Conservation (phyloP, 30 jellyfish, hydroid and myxozoan species). For the Catostylus mosaicus region DNA sequence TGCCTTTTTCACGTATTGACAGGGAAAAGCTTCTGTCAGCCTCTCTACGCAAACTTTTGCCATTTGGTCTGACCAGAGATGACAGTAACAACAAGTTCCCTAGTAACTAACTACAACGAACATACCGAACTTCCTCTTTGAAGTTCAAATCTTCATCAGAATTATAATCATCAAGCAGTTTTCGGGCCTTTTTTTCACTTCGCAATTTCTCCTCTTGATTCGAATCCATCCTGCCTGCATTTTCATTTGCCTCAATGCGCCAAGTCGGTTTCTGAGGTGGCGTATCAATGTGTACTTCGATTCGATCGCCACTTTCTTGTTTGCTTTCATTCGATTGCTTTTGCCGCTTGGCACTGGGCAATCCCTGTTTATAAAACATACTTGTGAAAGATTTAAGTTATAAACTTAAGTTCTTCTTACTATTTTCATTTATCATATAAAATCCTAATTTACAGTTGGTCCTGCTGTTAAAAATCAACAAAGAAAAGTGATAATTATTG, state of each 20-base stretch:
- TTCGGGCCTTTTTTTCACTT: neutral
- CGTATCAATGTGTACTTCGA: neutral
- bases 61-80: too few relatives aligned
- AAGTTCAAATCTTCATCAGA: neutral
- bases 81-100: too few relatives aligned
- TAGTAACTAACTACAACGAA: neutral
- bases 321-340: neutral
- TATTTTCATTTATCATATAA: too few relatives aligned
- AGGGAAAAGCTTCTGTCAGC: neutral
- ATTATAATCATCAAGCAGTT: neutral
- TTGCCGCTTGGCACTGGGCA: constrained; percentile 53
- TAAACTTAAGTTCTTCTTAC: too few relatives aligned
- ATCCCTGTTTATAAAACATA: constrained; percentile 1
- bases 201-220: neutral
- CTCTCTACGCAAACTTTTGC: too few relatives aligned
- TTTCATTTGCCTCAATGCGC: constrained; percentile 45
- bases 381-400: too few relatives aligned
- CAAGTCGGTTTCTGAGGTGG: constrained; percentile 48
- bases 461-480: too few relatives aligned
- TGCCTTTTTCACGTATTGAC: neutral
- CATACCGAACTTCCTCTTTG: constrained; percentile 8
- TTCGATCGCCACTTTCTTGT: neutral
- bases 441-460: too few relatives aligned
- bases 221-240: neutral
- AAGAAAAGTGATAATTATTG: too few relatives aligned